phyloP scores from a whole-genome alignment of 2,113 vertebrate genomes.

The Myrmophylax atrothorax region DNA sequence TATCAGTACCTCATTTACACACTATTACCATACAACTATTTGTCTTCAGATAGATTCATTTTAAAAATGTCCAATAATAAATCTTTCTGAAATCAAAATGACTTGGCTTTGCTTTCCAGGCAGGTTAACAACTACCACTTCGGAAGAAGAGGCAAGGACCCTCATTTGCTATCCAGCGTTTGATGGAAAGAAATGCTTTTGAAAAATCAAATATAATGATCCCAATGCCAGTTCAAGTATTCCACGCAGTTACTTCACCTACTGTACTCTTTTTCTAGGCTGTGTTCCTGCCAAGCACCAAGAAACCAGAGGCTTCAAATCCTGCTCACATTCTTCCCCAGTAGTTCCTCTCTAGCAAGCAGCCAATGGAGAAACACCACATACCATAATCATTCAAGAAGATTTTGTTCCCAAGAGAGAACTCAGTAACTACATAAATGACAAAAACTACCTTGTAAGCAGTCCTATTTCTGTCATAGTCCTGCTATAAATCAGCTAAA shows the following conservation, averaged over 20 bases:
- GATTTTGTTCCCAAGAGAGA: background rate
- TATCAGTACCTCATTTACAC: background rate
- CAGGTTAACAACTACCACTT: background rate
- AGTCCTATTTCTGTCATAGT: background rate
- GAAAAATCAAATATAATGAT: background rate
- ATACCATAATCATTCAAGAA: background rate
- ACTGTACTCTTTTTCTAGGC: background rate
- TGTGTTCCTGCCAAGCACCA: background rate
- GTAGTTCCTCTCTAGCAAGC: background rate
- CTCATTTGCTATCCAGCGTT: background rate
- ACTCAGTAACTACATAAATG: background rate
- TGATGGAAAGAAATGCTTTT: background rate
- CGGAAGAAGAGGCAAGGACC: background rate
- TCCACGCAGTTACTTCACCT: background rate
- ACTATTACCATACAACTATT: background rate
- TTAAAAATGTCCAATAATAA: background rate
- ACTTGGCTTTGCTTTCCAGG: background rate
- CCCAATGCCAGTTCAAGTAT: background rate
- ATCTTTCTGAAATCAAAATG: background rate
- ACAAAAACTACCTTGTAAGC: background rate
- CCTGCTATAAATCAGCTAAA: background rate
- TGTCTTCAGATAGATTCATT: background rate
- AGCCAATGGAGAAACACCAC: background rate
- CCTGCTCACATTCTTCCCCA: background rate
- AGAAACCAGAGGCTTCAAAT: background rate